phyloP scores from a whole-genome alignment of 2,113 vertebrate species.

The Eulacestoma nigropectus region DNA sequence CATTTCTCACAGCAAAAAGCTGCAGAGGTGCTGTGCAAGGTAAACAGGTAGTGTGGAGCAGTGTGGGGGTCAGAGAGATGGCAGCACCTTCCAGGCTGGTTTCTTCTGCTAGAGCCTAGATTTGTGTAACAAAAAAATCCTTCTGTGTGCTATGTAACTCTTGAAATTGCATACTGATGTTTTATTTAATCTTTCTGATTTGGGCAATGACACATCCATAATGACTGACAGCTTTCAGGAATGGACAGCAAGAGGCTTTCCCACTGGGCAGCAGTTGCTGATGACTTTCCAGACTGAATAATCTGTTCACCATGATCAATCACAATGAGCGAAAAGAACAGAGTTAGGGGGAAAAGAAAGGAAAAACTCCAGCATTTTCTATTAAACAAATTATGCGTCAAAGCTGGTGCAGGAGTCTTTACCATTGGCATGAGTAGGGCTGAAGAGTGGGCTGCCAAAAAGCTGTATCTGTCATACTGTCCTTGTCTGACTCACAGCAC shows the following conservation, averaged over 20 bases:
- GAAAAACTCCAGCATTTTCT: background rate
- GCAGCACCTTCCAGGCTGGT: background rate
- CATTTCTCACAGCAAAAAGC: background rate
- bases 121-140: background rate
- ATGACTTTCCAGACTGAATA: background rate
- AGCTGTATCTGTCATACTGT: background rate
- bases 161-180: background rate
- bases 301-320: background rate
- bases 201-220: background rate
- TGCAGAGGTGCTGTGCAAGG: background rate
- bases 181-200: background rate
- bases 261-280: background rate
- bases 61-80: rapidly evolving
- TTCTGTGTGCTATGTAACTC: background rate
- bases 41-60: background rate
- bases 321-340: background rate
- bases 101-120: background rate
- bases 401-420: background rate
- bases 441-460: background rate
- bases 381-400: background rate
- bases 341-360: background rate
- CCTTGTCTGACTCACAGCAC: background rate
- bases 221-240: background rate
- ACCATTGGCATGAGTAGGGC: background rate
- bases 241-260: background rate